Evolutionary conservation across 2,797 vertebrate genomes (phyloP), one percentile per base, ranked within the genome.

Genomic region (Silurus aristotelis): DNA sequence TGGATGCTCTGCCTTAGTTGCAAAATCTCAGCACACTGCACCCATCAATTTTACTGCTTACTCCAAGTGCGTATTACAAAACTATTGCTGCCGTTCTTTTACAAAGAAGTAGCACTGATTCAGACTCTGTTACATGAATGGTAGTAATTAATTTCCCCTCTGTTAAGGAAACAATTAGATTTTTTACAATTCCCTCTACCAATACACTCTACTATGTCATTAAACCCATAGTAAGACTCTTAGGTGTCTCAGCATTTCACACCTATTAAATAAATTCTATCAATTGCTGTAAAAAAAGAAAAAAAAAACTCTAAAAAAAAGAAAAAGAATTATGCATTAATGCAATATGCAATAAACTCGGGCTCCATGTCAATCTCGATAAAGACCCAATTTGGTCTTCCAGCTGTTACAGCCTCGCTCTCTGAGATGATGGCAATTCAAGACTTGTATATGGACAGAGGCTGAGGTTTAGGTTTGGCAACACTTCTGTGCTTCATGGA

Each of bases 391-490:
- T 55, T 46, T 73, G 71, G 66, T 66, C 80, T 67, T 56, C 77
- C 88, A 90, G 87, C 89, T 90, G 83, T 85, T 90, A 88, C 86
- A 89, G 85, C 73, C 86, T 89, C 87, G 87, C 82, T 81, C 67
- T 60, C 78, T 68, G 87, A 86, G 86, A 88, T 94, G 90, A 95
- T 94, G 91, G 75, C 82, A 94, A 93, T 94, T 94, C 93, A 93
- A 94, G 93, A 93, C 83, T 27, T 1, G 1, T 79, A 61, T n/a
- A 63, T 3, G 38, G 86, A 92, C 60, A 82, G 79, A 87, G 90
- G 89, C 85, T 90, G 75, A 89, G 55, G 58, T 80, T 78, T 80
- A 89, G 55, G 58, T 80, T 78, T 80, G 86, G 87, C 83, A 85
- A 71, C 88, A 76, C 22, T n/a, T 73, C 43, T 71, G n/a, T 6